These are phyloP conservation scores for Homalodisca vitripennis DNA, from an alignment of 1,140 invertebrate genomes.

Conservation along the genomic window DNA sequence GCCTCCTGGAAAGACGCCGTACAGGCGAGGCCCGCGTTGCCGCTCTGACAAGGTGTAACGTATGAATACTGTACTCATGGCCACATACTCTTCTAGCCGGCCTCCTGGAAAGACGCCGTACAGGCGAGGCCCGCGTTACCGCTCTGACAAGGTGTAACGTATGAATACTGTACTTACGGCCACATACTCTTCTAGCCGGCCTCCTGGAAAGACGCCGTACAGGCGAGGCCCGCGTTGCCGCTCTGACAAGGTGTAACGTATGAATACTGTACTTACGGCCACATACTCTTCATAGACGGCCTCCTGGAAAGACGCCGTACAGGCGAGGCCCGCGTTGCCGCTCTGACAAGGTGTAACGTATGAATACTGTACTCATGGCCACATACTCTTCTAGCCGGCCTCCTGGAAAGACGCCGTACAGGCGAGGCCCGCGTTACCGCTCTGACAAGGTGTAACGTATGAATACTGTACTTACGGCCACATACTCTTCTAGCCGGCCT, in stretches of 20 bases:
- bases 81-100: conserved; percentile 94
- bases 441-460: no score
- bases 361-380: conserved; percentile 74
- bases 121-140: conserved; percentile 87
- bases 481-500: conserved; percentile 94
- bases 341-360: no score
- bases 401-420: conserved; percentile 93
- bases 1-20: conserved; percentile 93
- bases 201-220: conserved; percentile 93
- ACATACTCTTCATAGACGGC: conserved; percentile 96
- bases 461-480: conserved; percentile 80
- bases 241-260: no score
- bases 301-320: conserved; percentile 93
- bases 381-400: conserved; percentile 96
- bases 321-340: conserved; percentile 89
- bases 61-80: no score
- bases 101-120: conserved; percentile 95
- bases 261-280: conserved; percentile 74
- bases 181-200: conserved; percentile 95
- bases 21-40: conserved; percentile 87
- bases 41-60: no score
- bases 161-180: conserved; percentile 73
- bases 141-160: no score
- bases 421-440: conserved; percentile 85
- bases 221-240: conserved; percentile 89